Conservation (phyloP, 2,797 vertebrate species). For the Pseudochaenichthys georgianus region DNA sequence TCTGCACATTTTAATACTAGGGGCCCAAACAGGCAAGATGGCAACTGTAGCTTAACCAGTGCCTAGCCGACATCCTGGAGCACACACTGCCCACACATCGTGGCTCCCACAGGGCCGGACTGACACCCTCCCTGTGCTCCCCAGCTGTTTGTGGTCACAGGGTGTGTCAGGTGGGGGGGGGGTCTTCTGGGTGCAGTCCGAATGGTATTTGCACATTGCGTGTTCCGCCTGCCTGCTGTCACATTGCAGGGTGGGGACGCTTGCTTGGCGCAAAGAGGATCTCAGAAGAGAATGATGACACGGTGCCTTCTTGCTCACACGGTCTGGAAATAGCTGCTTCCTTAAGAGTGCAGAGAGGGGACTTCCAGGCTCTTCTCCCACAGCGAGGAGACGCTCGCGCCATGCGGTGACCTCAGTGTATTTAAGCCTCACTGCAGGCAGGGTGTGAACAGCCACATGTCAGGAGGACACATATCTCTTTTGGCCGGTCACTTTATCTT, state of each 20-base stretch:
- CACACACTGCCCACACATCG: not conserved
- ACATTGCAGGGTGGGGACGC: conserved; percentile 43
- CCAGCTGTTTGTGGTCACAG: conserved; percentile 73
- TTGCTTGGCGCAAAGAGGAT: not conserved
- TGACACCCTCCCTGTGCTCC: conserved; percentile 11
- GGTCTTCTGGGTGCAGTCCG: conserved; percentile 47
- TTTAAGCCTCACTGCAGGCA: rapidly evolving
- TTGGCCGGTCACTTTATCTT: conserved; percentile 28
- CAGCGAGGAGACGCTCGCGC: conserved; percentile 9
- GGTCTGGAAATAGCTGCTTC: conserved; percentile 41
- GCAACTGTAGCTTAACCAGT: not conserved
- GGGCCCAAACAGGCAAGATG: not conserved
- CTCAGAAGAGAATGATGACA: conserved; percentile 5
- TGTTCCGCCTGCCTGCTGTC: conserved; percentile 48
- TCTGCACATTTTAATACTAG: no score
- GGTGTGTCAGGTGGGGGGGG: conserved; percentile 45
- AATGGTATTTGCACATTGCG: conserved; percentile 49
- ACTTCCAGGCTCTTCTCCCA: conserved; percentile 31
- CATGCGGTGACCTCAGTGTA: conserved; percentile 7
- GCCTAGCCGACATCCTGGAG: conserved; percentile 1
- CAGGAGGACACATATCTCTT: not conserved
- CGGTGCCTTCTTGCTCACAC: conserved; percentile 12
- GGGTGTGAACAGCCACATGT: conserved; percentile 15
- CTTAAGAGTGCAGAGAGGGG: conserved; percentile 8
- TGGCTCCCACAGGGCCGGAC: not conserved